Base-by-base conservation (phyloP, 2,113 vertebrate species). In the Abramis brama region DNA sequence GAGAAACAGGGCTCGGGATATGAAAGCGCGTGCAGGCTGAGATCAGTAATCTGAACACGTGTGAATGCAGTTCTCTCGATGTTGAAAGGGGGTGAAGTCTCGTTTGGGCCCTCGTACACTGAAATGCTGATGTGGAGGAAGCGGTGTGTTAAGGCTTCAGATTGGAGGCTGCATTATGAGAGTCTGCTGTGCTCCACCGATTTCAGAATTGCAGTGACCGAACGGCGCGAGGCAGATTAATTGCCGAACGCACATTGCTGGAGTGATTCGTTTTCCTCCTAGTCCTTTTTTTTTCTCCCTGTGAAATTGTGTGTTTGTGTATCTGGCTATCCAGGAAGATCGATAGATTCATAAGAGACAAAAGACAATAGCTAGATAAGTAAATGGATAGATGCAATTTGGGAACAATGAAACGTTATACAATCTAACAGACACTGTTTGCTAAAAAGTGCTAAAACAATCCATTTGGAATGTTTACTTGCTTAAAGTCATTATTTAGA, bases 41-140 rank as follows among this genome's bases (percentile, higher is more conserved):
- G 64, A 90, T 92, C 88, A 88, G 91, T 91, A 92, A 91, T 90
- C 90, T 86, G 27, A 75, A 91, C 93, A 91, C 84, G 85, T 91
- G 87, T 93, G 88, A 90, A 89, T 93, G 88, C 93, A 91, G 89
- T 78, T 30, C 75, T 90, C 85, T 81, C 75, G 66, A 77, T 79
- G 87, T 86, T 45, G 79, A 76, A 80, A 71, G 25, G n/a, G 52
- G 83, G 55, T 52, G 76, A 80, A 83, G 71, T 73, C 70, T 55
- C 68, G 70, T 89, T 92, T 79, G 83, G 64, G 78, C 82, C 71
- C 21, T 79, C 82, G 86, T 87, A 79, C 73, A 88, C 84, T 70
- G 87, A 92, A 87, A 83, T 85, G 81, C 86, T 93, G 90, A 93
- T 92, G 91, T 88, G 59, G 3, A 75, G 87, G 75, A 82, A 80